Evolutionary conservation across 53 echinoderm and acorn worm species (phyloP).

Genomic region (Paracentrotus lividus): DNA sequence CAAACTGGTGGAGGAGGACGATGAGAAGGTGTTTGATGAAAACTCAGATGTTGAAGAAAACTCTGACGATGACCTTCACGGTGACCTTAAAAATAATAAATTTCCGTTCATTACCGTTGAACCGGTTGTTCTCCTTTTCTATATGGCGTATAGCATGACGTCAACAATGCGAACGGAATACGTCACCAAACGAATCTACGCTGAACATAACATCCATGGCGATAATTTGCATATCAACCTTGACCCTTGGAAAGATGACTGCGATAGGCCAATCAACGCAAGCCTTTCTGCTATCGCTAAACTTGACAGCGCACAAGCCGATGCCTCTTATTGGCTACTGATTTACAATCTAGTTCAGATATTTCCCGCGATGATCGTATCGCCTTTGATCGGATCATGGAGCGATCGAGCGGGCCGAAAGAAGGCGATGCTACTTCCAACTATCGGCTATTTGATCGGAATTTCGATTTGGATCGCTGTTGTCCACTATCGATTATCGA

Average conservation of each 20-base stretch:
- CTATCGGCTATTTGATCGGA: slow-evolving; percentile 79
- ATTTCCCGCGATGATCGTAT: slow-evolving; percentile 77
- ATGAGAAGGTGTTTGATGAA: slow-evolving; percentile 11
- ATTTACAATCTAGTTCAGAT: slow-evolving; percentile 73
- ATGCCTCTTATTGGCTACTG: slow-evolving; percentile 79
- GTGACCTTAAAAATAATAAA: background rate
- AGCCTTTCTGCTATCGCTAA: background rate
- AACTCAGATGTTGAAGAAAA: background rate
- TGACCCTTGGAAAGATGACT: slow-evolving; percentile 33
- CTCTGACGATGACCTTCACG: background rate
- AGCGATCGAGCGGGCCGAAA: slow-evolving; percentile 81
- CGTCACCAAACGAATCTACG: slow-evolving; percentile 65
- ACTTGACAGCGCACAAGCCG: slow-evolving; percentile 67
- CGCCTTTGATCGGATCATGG: slow-evolving; percentile 80
- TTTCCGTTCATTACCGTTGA: slow-evolving; percentile 75
- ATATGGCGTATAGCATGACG: slow-evolving; percentile 83
- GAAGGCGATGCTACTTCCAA: slow-evolving; percentile 81
- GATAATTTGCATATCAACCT: background rate
- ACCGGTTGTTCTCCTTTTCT: slow-evolving; percentile 83
- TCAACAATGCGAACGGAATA: slow-evolving; percentile 83
- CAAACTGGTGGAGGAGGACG: background rate
- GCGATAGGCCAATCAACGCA: slow-evolving; percentile 22
- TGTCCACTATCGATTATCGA: slow-evolving; percentile 68
- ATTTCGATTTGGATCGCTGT: slow-evolving; percentile 72
- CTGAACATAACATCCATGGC: slow-evolving; percentile 53